Evolutionary conservation across 1,140 invertebrate genomes (phyloP).

Genomic region (Colletes gigas): DNA sequence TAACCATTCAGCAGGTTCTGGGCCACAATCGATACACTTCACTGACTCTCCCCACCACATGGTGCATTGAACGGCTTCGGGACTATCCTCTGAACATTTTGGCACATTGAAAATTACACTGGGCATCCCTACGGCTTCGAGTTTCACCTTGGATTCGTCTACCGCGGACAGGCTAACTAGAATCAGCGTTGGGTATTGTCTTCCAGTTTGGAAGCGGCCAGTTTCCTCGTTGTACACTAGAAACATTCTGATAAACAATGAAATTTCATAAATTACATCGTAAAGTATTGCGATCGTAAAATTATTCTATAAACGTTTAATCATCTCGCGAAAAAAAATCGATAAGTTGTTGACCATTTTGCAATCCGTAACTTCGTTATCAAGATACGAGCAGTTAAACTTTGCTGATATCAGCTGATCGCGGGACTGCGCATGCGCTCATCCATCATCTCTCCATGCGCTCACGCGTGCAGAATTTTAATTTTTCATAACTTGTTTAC

Average conservation of each 20-base stretch:
- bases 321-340: too few species aligned
- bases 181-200: constrained; percentile 70
- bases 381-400: too few species aligned
- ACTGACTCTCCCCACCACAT: constrained; percentile 73
- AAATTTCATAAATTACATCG: constrained; percentile 14
- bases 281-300: background rate
- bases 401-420: too few species aligned
- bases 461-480: too few species aligned
- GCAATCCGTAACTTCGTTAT: too few species aligned
- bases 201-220: constrained; percentile 68
- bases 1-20: constrained; percentile 74
- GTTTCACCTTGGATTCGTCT: constrained; percentile 63
- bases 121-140: constrained; percentile 72
- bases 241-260: constrained; percentile 70
- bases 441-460: too few species aligned
- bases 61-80: constrained; percentile 57
- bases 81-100: constrained; percentile 17
- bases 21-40: constrained; percentile 76
- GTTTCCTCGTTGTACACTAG: constrained; percentile 71
- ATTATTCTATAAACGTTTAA: too few species aligned
- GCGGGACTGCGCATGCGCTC: too few species aligned
- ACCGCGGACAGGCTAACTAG: constrained; percentile 63
- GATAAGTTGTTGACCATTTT: background rate
- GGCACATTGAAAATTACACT: constrained; percentile 66
- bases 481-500: too few species aligned